These are phyloP conservation scores for Syrista parreyssii DNA, from an alignment of 2,888 invertebrate genomes.

Conservation along the genomic window DNA sequence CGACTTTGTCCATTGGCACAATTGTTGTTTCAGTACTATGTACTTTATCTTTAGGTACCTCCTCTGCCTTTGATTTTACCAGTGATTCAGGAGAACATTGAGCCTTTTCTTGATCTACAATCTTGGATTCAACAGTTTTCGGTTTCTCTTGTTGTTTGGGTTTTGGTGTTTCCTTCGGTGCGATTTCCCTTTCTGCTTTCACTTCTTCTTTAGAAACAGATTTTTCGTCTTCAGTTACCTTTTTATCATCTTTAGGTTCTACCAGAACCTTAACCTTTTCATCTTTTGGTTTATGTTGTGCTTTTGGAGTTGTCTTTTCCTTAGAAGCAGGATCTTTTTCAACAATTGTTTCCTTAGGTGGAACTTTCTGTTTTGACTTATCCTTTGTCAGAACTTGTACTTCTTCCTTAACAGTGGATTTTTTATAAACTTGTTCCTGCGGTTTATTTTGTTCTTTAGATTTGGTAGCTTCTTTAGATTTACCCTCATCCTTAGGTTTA, in stretches of 20 bases:
- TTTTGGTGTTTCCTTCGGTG: conserved; percentile 10
- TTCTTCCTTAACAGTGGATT: conserved; percentile 6
- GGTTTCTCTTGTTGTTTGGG: conserved; percentile 10
- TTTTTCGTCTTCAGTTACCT: conserved; percentile 13
- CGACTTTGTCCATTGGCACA: conserved; percentile 26
- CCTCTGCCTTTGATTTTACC: conserved; percentile 38
- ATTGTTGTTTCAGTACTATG: conserved; percentile 37
- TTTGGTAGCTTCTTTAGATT: conserved; percentile 22
- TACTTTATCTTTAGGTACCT: conserved; percentile 52
- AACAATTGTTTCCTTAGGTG: conserved; percentile 8
- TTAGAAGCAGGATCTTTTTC: conserved; percentile 1
- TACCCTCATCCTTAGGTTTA: conserved; percentile 21
- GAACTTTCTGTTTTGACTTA: conserved; percentile 23
- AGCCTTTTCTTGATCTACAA: conserved; percentile 9
- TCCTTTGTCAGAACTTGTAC: conserved; percentile 22
- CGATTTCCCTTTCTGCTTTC: conserved; percentile 8
- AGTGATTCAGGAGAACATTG: conserved; percentile 45
- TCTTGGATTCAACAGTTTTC: conserved; percentile 8
- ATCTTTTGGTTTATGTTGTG: background rate
- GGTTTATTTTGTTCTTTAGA: conserved; percentile 4
- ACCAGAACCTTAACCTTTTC: conserved; percentile 27
- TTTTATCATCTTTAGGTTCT: conserved; percentile 26
- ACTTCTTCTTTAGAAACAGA: conserved; percentile 12
- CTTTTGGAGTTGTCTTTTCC: background rate
- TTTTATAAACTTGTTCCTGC: conserved; percentile 17